phyloP scores from a whole-genome alignment of 2,888 invertebrate species.

The Microdon myrmicae region DNA sequence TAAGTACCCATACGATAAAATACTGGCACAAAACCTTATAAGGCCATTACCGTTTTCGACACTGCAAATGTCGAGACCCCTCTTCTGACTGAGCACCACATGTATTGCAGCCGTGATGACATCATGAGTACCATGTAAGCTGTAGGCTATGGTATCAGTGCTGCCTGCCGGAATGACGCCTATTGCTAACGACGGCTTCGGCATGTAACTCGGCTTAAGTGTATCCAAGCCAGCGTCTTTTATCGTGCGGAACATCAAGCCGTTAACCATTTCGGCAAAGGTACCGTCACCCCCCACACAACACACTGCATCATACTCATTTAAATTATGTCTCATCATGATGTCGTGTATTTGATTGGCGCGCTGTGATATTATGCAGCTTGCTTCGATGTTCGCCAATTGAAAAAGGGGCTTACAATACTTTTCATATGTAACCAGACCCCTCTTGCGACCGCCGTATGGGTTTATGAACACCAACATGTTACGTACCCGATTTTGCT shows the following conservation, averaged over 20 bases:
- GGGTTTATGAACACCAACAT: slow-evolving; percentile 86
- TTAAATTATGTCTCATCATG: slow-evolving; percentile 70
- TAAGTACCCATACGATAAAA: slow-evolving; percentile 85
- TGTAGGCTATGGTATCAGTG: slow-evolving; percentile 82
- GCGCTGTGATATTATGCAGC: slow-evolving; percentile 76
- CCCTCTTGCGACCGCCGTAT: slow-evolving; percentile 81
- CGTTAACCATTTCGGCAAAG: slow-evolving; percentile 83
- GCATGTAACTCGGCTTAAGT: slow-evolving; percentile 61
- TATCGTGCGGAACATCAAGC: slow-evolving; percentile 72
- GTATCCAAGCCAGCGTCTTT: slow-evolving; percentile 60
- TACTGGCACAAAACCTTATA: slow-evolving; percentile 78
- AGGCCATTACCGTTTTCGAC: slow-evolving; percentile 72
- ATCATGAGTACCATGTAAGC: slow-evolving; percentile 83
- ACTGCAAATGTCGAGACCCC: slow-evolving; percentile 81
- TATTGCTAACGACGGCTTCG: slow-evolving; percentile 67
- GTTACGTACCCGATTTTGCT: slow-evolving; percentile 72
- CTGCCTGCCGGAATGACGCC: slow-evolving; percentile 77
- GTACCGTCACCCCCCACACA: slow-evolving; percentile 91
- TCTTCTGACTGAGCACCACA: slow-evolving; percentile 79
- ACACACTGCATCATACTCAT: slow-evolving; percentile 75
- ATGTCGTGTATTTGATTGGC: slow-evolving; percentile 82
- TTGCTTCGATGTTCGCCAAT: slow-evolving; percentile 74
- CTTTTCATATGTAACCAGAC: slow-evolving; percentile 77
- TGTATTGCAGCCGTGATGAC: slow-evolving; percentile 83
- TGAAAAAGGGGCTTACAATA: slow-evolving; percentile 75